Evolutionary conservation across 2,888 invertebrate genomes (phyloP), one percentile per base, ranked within the genome.

Genomic region (Corbicula japonica): DNA sequence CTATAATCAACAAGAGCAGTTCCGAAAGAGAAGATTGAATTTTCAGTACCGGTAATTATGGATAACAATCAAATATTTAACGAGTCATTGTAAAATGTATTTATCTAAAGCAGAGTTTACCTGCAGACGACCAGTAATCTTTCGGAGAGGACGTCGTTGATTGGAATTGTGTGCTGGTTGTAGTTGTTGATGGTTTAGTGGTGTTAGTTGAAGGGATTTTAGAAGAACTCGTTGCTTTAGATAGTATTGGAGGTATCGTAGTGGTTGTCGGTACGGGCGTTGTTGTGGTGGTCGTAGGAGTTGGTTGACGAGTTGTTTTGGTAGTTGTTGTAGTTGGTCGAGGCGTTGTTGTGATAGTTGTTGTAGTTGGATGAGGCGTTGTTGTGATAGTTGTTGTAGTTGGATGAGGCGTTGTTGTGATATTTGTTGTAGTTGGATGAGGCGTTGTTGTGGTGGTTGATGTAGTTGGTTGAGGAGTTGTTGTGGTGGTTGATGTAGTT

Each of bases 61-160:
- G n/a, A n/a, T n/a, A n/a, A n/a, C n/a, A n/a, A n/a, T n/a, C n/a
- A n/a, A n/a, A n/a, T n/a, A n/a, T n/a, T n/a, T n/a, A n/a, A n/a
- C n/a, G n/a, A n/a, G n/a, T n/a, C n/a, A n/a, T n/a, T n/a, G n/a
- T n/a, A n/a, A n/a, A 41, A 41, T 41, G 8, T 8, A 41, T 15
- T 12, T 41, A 41, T 12, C 15, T 8, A 41, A 12, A 41, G 18
- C 18, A 21, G n/a, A 26, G 6, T 8, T 23, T 48, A 63, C 63
- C 63, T 63, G 23, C 63, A 32, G 21, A 18, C 1, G 21, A 28
- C 63, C 63, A 63, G 21, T 63, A 35, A 21, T 23, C 15, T n/a
- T 26, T 23, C 23, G 32, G 34, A 12, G 50, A 28, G 32, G 50
- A 50, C 18, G 63, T 63, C 6, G 34, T 26, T 15, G 5, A n/a